Evolutionary conservation across 1,140 invertebrate species (phyloP).

Genomic region (Leptinotarsa texana): DNA sequence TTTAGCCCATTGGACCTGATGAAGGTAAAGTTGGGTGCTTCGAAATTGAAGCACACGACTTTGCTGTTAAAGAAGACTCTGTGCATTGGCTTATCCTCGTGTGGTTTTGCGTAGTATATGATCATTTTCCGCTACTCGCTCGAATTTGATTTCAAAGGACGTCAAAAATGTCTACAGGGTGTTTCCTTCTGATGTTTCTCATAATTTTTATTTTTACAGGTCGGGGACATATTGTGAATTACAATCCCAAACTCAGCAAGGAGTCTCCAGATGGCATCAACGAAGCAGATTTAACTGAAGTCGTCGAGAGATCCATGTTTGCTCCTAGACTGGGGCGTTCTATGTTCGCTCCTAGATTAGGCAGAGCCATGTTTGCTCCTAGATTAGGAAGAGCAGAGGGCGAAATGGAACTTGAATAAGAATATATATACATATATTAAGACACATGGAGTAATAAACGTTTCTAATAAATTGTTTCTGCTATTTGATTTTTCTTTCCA

Average conservation of each 20-base stretch:
- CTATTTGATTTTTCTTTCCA: no score
- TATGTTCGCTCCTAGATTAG: not conserved
- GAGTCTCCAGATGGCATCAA: not conserved
- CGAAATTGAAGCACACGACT: no score
- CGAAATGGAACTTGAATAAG: slow-evolving; percentile 7
- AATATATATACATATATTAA: not conserved
- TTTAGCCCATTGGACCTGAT: no score
- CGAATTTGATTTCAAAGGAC: no score
- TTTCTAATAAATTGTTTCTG: not conserved
- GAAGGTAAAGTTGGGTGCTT: no score
- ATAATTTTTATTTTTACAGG: slow-evolving; percentile 4
- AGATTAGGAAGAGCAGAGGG: not conserved
- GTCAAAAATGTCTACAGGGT: not conserved
- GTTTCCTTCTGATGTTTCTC: not conserved
- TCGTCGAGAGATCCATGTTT: slow-evolving; percentile 24
- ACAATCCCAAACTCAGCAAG: not conserved
- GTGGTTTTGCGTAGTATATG: no score
- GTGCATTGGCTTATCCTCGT: no score
- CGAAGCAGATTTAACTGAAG: slow-evolving; percentile 16
- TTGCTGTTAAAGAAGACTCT: no score
- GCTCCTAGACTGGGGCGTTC: slow-evolving; percentile 14
- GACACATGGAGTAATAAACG: not conserved
- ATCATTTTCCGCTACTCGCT: no score
- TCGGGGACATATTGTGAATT: slow-evolving; percentile 8
- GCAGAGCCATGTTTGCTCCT: slow-evolving; percentile 1